phyloP scores from a whole-genome alignment of 2,113 vertebrate species.

The Phoxinus phoxinus region DNA sequence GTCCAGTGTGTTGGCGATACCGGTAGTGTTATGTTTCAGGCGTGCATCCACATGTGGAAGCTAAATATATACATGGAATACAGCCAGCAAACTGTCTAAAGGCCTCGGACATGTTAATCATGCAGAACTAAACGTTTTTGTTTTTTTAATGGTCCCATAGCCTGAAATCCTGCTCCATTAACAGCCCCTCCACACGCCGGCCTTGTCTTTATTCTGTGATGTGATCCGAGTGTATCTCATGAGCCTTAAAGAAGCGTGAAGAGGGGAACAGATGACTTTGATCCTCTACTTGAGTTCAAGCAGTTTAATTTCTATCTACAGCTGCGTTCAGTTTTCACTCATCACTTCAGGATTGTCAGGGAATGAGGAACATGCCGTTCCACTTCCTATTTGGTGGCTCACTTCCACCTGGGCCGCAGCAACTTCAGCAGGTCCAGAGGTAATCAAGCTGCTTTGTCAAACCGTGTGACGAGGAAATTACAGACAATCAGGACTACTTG shows the following conservation, averaged over 20 bases:
- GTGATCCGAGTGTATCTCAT: background rate
- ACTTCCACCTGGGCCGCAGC: background rate
- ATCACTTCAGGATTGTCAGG: background rate
- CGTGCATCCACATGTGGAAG: slow-evolving; percentile 1
- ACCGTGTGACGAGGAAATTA: slow-evolving; percentile 4
- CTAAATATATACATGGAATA: slow-evolving; percentile 11
- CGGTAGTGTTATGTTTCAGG: slow-evolving; percentile 10
- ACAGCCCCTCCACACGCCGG: background rate
- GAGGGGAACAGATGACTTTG: background rate
- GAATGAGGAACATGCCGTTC: background rate
- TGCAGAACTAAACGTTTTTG: background rate
- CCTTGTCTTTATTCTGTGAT: background rate
- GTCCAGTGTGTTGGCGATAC: background rate
- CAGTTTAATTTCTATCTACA: background rate
- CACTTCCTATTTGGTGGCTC: slow-evolving; percentile 2
- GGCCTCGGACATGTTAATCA: background rate
- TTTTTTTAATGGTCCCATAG: background rate
- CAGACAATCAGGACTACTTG: background rate
- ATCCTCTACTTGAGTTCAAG: slow-evolving; percentile 7
- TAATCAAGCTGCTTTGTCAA: slow-evolving; percentile 28
- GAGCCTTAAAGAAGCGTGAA: slow-evolving; percentile 6
- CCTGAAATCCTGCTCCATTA: background rate
- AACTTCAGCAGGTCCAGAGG: background rate
- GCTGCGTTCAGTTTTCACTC: background rate
- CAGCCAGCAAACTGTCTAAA: slow-evolving; percentile 14